phyloP scores from a whole-genome alignment of 2,797 vertebrate genomes.

The Gymnothorax reevesii region DNA sequence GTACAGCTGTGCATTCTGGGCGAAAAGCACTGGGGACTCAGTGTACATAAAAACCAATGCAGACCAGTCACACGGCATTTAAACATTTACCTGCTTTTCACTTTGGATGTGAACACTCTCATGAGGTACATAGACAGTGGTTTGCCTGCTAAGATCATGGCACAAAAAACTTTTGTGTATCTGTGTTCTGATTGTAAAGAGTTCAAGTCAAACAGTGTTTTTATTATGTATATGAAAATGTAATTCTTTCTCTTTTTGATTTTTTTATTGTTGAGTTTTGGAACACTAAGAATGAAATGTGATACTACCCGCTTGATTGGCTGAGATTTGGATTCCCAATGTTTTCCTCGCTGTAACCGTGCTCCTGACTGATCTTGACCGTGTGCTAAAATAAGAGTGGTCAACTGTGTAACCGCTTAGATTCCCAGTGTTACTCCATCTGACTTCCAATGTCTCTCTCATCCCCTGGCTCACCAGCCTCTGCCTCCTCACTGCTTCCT shows the following conservation, averaged over 20 bases:
- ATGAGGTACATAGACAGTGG: neutral
- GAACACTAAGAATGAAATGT: neutral
- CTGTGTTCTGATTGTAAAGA: too few species aligned
- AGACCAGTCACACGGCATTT: neutral
- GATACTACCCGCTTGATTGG: neutral
- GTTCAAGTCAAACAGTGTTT: too few species aligned
- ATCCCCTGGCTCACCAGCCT: neutral
- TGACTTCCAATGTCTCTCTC: constrained; percentile 20
- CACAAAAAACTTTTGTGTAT: neutral
- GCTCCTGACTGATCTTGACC: neutral
- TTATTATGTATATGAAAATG: too few species aligned
- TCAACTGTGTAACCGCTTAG: constrained; percentile 27
- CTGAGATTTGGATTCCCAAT: neutral
- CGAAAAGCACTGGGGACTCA: neutral
- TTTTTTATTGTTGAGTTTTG: neutral
- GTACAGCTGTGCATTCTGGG: neutral
- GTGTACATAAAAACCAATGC: neutral
- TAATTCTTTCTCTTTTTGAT: neutral
- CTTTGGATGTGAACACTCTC: neutral
- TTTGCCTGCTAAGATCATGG: neutral
- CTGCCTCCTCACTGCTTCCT: neutral
- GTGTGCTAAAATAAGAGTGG: constrained; percentile 30
- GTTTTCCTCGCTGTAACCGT: neutral
- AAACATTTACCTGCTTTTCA: neutral
- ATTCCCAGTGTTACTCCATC: constrained; percentile 25